Percentiles rank a stretch among this genome's conserved stretches.
phyloP scores from a whole-genome alignment of 2,888 invertebrate genomes.

The Papilio elwesi region DNA sequence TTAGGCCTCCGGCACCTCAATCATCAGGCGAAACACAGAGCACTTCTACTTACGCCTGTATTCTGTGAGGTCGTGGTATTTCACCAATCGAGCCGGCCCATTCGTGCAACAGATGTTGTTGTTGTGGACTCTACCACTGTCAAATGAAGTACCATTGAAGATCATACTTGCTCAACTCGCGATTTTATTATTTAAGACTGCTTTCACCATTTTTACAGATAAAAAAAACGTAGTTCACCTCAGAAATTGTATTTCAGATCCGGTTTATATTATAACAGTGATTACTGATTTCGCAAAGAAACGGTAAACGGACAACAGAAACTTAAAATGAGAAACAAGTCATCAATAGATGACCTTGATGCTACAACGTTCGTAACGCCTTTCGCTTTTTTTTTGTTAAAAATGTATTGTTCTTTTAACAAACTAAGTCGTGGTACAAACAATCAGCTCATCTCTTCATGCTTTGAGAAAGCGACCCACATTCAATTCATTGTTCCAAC shows the following conservation, averaged over 20 bases:
- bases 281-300: constrained; percentile 4
- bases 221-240: background rate
- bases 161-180: no score
- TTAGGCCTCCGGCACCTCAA: no score
- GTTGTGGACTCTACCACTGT: no score
- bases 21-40: no score
- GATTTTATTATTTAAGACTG: no score
- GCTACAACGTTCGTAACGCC: constrained; percentile 20
- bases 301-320: background rate
- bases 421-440: constrained; percentile 11
- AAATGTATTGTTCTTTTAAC: constrained; percentile 9
- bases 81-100: no score
- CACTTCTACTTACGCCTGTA: no score
- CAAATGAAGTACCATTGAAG: no score
- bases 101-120: no score
- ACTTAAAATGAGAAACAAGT: constrained; percentile 16
- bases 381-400: constrained; percentile 30
- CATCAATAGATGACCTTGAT: constrained; percentile 37
- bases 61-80: no score
- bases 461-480: constrained; percentile 20
- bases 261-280: background rate
- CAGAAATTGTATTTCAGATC: background rate
- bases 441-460: constrained; percentile 22
- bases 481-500: constrained; percentile 18
- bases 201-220: background rate